These are phyloP conservation scores for Neosilurus hyrtlii DNA, from an alignment of 2,797 vertebrate genomes.

Conservation along the genomic window DNA sequence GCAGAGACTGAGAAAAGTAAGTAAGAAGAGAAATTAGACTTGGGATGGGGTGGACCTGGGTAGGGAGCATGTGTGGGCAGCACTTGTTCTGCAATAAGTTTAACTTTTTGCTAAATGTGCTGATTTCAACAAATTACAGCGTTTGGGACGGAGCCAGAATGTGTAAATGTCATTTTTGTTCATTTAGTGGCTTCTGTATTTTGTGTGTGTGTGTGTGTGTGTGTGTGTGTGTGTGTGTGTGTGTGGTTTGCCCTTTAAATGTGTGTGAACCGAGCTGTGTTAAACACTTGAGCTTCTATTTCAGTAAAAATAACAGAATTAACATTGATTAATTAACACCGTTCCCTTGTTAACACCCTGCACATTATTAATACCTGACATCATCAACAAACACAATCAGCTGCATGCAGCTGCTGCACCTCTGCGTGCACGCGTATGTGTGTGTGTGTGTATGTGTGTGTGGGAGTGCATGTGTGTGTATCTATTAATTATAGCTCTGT, in stretches of 20 bases:
- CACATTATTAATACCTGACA: neutral
- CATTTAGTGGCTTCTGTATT: neutral
- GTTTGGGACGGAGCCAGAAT: neutral
- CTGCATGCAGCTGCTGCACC: neutral
- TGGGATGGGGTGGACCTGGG: neutral
- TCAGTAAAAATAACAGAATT: neutral
- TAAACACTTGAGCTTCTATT: neutral
- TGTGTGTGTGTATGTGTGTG: conserved; percentile 1
- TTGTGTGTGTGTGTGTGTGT: neutral
- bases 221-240: neutral
- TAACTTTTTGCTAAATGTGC: neutral
- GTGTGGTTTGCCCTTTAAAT: neutral
- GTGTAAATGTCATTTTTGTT: neutral
- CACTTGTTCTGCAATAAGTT: neutral
- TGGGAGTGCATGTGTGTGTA: neutral
- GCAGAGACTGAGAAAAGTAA: neutral
- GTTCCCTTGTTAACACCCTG: neutral
- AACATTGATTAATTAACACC: neutral
- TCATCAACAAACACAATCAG: conserved; percentile 6
- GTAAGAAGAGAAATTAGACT: neutral
- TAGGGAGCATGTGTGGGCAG: neutral
- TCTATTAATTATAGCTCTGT: neutral
- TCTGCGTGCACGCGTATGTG: neutral
- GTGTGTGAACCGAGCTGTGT: neutral
- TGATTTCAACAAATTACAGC: neutral